Conservation (phyloP, 2,113 vertebrate genomes). For the Cariama cristata region DNA sequence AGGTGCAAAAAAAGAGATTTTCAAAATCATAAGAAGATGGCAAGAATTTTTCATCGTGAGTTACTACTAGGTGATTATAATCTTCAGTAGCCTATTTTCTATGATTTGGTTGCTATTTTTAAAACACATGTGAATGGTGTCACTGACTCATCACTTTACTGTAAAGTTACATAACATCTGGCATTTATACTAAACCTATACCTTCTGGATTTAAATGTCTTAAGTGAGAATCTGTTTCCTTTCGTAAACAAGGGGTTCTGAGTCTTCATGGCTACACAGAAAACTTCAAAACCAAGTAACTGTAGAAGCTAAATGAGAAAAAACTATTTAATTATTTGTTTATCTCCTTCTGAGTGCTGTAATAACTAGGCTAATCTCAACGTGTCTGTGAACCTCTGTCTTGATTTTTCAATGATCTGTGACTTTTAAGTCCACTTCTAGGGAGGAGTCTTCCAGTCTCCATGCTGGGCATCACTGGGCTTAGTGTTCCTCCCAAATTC, state of each 20-base stretch:
- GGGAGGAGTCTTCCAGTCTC: not conserved
- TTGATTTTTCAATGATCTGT: not conserved
- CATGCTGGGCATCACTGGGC: not conserved
- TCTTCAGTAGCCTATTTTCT: not conserved
- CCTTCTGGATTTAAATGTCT: not conserved
- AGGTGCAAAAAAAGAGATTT: not conserved
- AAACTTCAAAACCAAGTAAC: not conserved
- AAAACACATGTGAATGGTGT: not conserved
- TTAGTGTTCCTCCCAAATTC: not conserved
- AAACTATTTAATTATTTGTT: not conserved
- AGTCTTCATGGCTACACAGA: not conserved
- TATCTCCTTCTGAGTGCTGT: not conserved
- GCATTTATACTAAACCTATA: not conserved
- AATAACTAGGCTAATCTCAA: not conserved
- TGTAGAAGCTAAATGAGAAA: not conserved
- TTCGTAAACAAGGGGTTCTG: not conserved
- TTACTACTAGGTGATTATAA: not conserved
- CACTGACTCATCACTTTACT: not conserved
- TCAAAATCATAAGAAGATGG: not conserved
- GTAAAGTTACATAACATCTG: not conserved
- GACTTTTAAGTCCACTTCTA: not conserved
- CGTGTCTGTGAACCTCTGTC: not conserved
- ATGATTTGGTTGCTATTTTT: not conserved
- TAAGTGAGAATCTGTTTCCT: not conserved
- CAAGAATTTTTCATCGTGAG: not conserved